Evolutionary conservation across 2,888 invertebrate genomes (phyloP).

Genomic region (Conomelus anceps): DNA sequence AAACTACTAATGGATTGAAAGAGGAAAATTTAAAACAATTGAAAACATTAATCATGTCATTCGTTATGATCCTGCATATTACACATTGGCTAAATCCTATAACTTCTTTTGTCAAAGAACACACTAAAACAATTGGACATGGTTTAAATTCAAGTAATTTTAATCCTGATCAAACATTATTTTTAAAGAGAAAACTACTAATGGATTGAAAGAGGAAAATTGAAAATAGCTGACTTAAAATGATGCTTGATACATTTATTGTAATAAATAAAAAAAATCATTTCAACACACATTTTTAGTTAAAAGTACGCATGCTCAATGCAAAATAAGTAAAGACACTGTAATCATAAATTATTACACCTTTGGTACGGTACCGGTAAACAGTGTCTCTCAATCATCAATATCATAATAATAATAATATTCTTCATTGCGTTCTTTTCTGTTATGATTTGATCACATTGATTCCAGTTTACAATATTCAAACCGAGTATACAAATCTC

Average conservation of each 20-base stretch:
- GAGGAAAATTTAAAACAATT: too few species aligned
- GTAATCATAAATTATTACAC: not conserved
- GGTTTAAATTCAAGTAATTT: not conserved
- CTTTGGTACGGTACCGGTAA: not conserved
- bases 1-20: too few species aligned
- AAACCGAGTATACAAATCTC: not conserved
- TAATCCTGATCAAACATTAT: not conserved
- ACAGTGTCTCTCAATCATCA: not conserved
- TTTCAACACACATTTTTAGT: not conserved
- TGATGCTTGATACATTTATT: not conserved
- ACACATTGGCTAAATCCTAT: too few species aligned
- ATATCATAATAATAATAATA: not conserved
- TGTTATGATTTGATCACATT: not conserved
- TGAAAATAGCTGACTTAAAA: not conserved
- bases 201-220: not conserved
- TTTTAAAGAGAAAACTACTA: not conserved
- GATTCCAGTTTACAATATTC: not conserved
- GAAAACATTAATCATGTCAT: too few species aligned
- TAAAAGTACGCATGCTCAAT: not conserved
- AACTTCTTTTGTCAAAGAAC: too few species aligned
- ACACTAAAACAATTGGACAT: too few species aligned
- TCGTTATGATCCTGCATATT: too few species aligned
- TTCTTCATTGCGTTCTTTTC: not conserved
- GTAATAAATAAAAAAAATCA: not conserved
- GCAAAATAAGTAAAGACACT: not conserved